Conservation (phyloP, 2,888 invertebrate genomes). For the Agriopis leucophaearia region DNA sequence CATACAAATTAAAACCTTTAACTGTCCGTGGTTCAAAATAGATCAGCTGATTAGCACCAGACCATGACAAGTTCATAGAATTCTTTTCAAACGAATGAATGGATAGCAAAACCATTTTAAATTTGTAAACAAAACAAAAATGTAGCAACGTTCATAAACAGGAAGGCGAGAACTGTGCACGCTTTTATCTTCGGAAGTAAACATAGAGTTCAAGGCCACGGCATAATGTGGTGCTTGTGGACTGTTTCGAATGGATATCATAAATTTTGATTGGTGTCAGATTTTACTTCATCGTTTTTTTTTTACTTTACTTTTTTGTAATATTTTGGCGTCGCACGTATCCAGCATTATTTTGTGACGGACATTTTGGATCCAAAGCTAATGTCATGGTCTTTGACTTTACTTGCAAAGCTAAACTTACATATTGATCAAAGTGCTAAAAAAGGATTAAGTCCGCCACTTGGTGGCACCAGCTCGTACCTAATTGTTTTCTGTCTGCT, state of each 20-base stretch:
- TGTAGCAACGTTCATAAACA: slow-evolving; percentile 23
- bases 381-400: too few species aligned
- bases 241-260: too few species aligned
- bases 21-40: neutral
- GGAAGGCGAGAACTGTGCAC: slow-evolving; percentile 20
- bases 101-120: slow-evolving; percentile 1
- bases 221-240: neutral
- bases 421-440: too few species aligned
- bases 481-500: too few species aligned
- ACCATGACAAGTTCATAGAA: slow-evolving; percentile 11
- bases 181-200: slow-evolving; percentile 28
- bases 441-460: too few species aligned
- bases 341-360: too few species aligned
- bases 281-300: neutral
- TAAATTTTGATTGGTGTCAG: neutral
- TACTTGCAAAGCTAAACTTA: too few species aligned
- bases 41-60: neutral
- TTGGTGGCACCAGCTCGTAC: too few species aligned
- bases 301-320: neutral
- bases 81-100: neutral
- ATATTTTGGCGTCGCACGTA: neutral
- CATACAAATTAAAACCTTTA: too few species aligned
- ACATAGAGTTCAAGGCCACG: slow-evolving; percentile 36
- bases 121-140: slow-evolving; percentile 19
- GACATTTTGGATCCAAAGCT: too few species aligned